A percentile compares a stretch with the other conserved stretches of the same genome.
phyloP scores from a whole-genome alignment of 2,797 vertebrate species.

The Typhlichthys eigenmanni region DNA sequence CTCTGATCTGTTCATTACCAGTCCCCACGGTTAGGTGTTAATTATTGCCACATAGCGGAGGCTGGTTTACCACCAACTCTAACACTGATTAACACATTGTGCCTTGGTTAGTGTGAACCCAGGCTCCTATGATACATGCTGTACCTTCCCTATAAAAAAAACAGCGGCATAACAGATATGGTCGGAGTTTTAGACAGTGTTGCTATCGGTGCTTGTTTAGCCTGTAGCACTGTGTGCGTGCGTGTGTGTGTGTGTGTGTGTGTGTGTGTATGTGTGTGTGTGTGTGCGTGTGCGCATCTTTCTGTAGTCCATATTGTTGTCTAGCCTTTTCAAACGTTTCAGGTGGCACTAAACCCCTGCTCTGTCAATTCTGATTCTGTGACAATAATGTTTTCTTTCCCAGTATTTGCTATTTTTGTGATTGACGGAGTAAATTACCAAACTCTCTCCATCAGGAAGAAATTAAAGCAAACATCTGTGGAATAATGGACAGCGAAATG shows the following conservation, averaged over 20 bases:
- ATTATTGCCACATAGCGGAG: conserved; percentile 71
- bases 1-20: conserved; percentile 62
- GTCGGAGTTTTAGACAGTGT: conserved; percentile 14
- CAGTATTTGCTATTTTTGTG: conserved; percentile 51
- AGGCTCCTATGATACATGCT: conserved; percentile 23
- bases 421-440: conserved; percentile 52
- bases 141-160: conserved; percentile 15
- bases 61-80: conserved; percentile 62
- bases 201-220: no score
- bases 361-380: conserved; percentile 44
- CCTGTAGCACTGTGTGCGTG: not conserved
- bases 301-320: conserved; percentile 15
- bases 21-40: conserved; percentile 67
- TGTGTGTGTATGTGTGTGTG: no score
- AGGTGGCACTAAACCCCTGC: conserved; percentile 7
- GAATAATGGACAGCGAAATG: conserved; percentile 75
- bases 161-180: conserved; percentile 5
- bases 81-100: conserved; percentile 75
- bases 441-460: conserved; percentile 66
- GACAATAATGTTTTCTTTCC: conserved; percentile 39
- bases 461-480: conserved; percentile 79
- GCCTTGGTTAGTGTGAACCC: conserved; percentile 49
- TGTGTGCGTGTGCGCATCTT: not conserved
- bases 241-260: conserved; percentile 6
- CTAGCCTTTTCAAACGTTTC: conserved; percentile 1